Evolutionary conservation across 2,113 vertebrate genomes (phyloP), one percentile per base, ranked within the genome.

Genomic region (Ranitomeya imitator): DNA sequence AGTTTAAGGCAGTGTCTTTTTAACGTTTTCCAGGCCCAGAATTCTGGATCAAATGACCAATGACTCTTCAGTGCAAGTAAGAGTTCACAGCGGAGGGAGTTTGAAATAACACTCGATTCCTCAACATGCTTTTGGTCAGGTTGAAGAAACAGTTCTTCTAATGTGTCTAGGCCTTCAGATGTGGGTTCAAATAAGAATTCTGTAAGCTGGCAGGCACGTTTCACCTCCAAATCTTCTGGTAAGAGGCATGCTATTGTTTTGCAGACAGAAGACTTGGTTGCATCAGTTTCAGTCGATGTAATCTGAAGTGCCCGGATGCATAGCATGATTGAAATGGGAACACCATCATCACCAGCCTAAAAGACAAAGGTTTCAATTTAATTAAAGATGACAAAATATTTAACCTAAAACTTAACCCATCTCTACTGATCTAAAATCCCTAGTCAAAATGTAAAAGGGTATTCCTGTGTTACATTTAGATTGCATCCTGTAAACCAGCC

Each of bases 11-110:
- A 99, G 78, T 98, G 97, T 82, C 95, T 92, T 90, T 97, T 99
- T 26, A 99, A 95, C 87, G 97, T 99, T 93, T 99, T 99, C 98
- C 98, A 99, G 94, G 99, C 98, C 98, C 98, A 99, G 92, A 99
- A 99, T 90, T 99, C 98, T 5, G 98, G 98, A 93, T 99, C 98
- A 93, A 99, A 98, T 12, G 97, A 96, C 98, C 98, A 99, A 79
- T 98, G 97, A 1, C 97, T 97, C 93, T 99, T 99, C 87, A 99
- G 96, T 86, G 96, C 96, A 63, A 99, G 90, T 23, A 99, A 93
- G 79, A 99, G 94, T 91, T 99, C 98, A 88, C 98, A 99, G 88
- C 98, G 97, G 9, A 99, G 94, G 0, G 97, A 99, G 93, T 99
- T 99, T 63, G 98, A 97, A 93, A 99, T 97, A 2, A 96, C 93